Base-by-base conservation (phyloP, 2,797 vertebrate genomes). In the Hypotaenidia philippensis region DNA sequence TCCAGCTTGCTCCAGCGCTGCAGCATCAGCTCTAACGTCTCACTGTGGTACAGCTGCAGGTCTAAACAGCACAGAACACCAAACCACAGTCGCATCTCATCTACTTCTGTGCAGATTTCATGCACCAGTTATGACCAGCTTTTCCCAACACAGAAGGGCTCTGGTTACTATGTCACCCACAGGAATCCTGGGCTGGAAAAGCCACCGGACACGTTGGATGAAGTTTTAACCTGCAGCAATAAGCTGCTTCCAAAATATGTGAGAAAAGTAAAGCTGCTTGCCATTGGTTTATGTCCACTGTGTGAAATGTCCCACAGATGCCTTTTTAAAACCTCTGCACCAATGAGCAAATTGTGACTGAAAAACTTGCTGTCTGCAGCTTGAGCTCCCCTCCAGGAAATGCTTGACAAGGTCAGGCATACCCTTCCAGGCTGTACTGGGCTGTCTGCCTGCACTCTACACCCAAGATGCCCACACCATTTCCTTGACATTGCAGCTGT, bases 1-100 rank as follows among this genome's bases (percentile, higher is more conserved):
- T 99, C 99, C 53, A 99, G 98, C 95, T 99, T 99, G 92, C 98
- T 99, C 99, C 99, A 99, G 93, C 99, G 99, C 75, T 99, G 99
- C 83, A 99, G 97, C 99, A 99, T 99, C 94, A 99, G 98, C 92
- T 99, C 99, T 91, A 99, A 97, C 1, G 99, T 98, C 97, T 99
- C 99, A 5, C 99, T 99, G 98, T 99, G 99, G 97, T 99, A 99
- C 63, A 99, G 98, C 93, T 99, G 99, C 84, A 99, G 97, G 96
- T 99, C 99, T 99, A 94, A 34, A 90, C 87, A 86, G 56, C 91
- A 92, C 61, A 79, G 45, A 93, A 59, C 53, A 91, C 17, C 71
- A 81, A 79, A 49, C 12, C 59, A 61, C 44, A 18, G 5, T 82
- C 59, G 88, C 47, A 47, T 23, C 23, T 66, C 27, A 15, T 27